Evolutionary conservation across 1,140 invertebrate genomes (phyloP), one percentile per base, ranked within the genome.

Genomic region (Caenorhabditis tropicalis): DNA sequence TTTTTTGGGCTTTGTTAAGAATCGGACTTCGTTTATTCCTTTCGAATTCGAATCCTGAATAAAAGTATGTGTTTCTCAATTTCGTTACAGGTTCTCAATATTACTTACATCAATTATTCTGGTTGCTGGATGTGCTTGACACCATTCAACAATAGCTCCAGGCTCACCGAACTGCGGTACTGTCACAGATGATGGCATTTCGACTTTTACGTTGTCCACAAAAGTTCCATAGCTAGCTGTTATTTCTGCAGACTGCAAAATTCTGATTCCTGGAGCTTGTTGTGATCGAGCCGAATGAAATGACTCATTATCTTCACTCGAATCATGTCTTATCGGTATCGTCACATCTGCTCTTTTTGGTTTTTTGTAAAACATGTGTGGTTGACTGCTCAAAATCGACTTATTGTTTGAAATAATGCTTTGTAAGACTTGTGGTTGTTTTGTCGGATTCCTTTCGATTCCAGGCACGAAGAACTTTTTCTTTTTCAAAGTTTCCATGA

Each of bases 201-300:
- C 46, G 43, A 82, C 56, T 43, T 43, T 31, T 4, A 65, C 33
- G 19, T 65, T 39, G 16, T 83, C 51, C 5, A 33, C 51, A 48
- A 85, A 79, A 10, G 49, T 33, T 33, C 81, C 81, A 27, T 82
- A 48, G 21, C 81, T 53, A 16, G n/a, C 16, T 82, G 74, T 27
- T 24, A 79, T 49, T 29, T 79, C 74, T 7, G 12, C 21, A 31
- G 43, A 48, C 12, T 79, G 43, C 3, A 48, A n/a, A 19, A 79
- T 48, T 16, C 43, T 27, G 5, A 79, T 19, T 3, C 43, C 43
- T n/a, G 43, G 43, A 27, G 48, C n/a, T 21, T 79, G 81, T 10
- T 65, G 81, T 36, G 81, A 82, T 9, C 19, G 16, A 19, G 88
- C 88, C 21, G 88, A 88, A 82, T 88, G 87, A 51, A 88, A 88